A percentile compares a stretch with the other conserved stretches of the same genome.
Conservation (phyloP, 2,888 invertebrate genomes). For the Drosophila kanekoi region DNA sequence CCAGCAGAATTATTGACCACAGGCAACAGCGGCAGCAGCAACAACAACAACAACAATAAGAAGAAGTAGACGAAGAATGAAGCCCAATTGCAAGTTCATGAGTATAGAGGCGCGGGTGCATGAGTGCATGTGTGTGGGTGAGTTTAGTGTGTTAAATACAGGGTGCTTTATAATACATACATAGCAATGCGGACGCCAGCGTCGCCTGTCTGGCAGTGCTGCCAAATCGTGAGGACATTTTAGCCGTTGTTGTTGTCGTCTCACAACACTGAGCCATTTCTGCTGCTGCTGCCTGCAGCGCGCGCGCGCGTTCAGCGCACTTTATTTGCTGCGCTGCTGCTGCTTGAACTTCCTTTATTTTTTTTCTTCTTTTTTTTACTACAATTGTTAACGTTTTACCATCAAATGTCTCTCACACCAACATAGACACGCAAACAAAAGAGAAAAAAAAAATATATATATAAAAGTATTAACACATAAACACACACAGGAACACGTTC, state of each 20-base stretch:
- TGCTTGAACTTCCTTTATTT: conserved; percentile 18
- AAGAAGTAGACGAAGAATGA: conserved; percentile 2
- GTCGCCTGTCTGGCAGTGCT: conserved; percentile 31
- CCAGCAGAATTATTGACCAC: conserved; percentile 37
- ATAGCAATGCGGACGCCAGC: conserved; percentile 39
- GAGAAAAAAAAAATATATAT: conserved; percentile 1
- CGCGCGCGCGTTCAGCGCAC: conserved; percentile 1
- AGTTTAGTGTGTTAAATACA: conserved; percentile 40
- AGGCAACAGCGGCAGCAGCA: conserved; percentile 10
- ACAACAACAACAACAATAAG: conserved; percentile 7
- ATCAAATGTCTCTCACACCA: conserved; percentile 17
- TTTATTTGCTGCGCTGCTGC: conserved; percentile 3
- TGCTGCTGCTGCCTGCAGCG: conserved; percentile 1
- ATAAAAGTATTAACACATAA: neutral
- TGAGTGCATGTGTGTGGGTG: conserved; percentile 2
- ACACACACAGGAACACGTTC: conserved; percentile 13
- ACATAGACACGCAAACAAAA: neutral
- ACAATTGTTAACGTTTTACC: conserved; percentile 13
- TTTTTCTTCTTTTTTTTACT: neutral
- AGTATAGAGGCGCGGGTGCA: neutral
- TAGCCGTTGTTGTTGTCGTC: conserved; percentile 38
- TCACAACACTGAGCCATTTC: conserved; percentile 62
- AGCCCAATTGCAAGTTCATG: conserved; percentile 50
- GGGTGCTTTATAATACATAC: conserved; percentile 50
- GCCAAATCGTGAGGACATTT: conserved; percentile 52